Conservation (phyloP, 1,140 invertebrate genomes). For the Ooceraea biroi region DNA sequence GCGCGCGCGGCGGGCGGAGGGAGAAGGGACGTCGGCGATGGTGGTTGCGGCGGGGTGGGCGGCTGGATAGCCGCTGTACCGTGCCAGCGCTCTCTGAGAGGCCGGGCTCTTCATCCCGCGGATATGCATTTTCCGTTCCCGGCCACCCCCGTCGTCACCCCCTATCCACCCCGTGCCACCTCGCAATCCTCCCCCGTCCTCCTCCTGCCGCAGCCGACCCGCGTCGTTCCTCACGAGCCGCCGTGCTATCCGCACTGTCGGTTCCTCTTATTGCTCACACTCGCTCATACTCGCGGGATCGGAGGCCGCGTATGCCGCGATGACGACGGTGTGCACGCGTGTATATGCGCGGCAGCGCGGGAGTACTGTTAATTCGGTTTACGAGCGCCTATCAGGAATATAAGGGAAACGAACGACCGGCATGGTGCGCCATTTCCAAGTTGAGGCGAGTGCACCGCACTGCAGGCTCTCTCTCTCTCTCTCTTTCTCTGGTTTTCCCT, state of each 20-base stretch:
- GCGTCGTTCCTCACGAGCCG: conserved; percentile 66
- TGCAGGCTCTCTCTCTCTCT: neutral
- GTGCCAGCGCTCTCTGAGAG: conserved; percentile 71
- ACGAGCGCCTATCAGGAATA: conserved; percentile 79
- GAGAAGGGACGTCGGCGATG: conserved; percentile 3
- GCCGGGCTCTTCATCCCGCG: conserved; percentile 72
- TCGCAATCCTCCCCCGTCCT: neutral
- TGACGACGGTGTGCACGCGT: conserved; percentile 9
- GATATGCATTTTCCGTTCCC: conserved; percentile 75
- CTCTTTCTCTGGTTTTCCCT: no score
- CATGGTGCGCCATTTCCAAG: conserved; percentile 63
- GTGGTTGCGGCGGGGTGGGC: conserved; percentile 47
- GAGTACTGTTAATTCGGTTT: conserved; percentile 81
- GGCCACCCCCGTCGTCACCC: neutral
- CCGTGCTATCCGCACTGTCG: conserved; percentile 65
- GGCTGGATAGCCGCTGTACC: conserved; percentile 72
- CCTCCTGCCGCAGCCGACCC: conserved; percentile 1
- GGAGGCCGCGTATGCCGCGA: conserved; percentile 3
- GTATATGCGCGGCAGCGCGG: conserved; percentile 26
- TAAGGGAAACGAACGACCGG: conserved; percentile 75
- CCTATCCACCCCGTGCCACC: conserved; percentile 44
- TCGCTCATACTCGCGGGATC: conserved; percentile 49
- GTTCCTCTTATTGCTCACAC: conserved; percentile 69
- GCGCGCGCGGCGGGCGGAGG: conserved; percentile 42
- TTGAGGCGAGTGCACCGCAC: conserved; percentile 36